Evolutionary conservation across 2,888 invertebrate species (phyloP), one percentile per base, ranked within the genome.

Genomic region (Oscheius myriophilus): DNA sequence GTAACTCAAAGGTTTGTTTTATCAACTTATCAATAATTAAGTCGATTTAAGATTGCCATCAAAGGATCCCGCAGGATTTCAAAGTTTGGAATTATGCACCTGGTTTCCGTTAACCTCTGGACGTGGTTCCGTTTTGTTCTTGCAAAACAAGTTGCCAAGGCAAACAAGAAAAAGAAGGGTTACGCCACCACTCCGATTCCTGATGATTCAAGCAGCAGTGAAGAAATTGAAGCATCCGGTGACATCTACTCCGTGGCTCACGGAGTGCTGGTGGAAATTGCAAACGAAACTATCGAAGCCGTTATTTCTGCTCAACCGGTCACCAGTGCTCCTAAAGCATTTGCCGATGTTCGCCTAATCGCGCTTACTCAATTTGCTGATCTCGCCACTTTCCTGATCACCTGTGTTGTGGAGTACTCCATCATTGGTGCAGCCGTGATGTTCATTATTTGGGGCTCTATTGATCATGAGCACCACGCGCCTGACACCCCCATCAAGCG

Each of bases 41-140:
- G n/a, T 16, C 14, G 41, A 18, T 16, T 79, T 58, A 65, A 85
- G 84, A 76, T 85, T 7, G 72, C 78, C 1, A 79, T 85, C n/a
- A 73, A 72, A 18, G 73, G 80, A 14, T 80, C 79, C 1, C 71
- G 74, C 33, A 77, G 75, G 51, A 67, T 83, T 16, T 80, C 79
- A 16, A 83, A 85, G 33, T 75, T 84, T 41, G 85, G 85, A 9
- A 79, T 82, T 65, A 86, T 86, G 84, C 85, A 85, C 61, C 58
- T 86, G 23, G 62, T 85, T 7, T 78, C 85, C 2, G 82, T 83
- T 25, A 85, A 85, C 61, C 61, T 85, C 3, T 85, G 85, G 84
- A 85, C 85, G 1, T 85, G 85, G 85, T 78, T 85, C 64, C 70
- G 84, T 57, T 85, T 86, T 65, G 85, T 85, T 9, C 65, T 85